These are phyloP conservation scores for Hyalella azteca DNA, from an alignment of 2,888 invertebrate genomes.

Conservation along the genomic window DNA sequence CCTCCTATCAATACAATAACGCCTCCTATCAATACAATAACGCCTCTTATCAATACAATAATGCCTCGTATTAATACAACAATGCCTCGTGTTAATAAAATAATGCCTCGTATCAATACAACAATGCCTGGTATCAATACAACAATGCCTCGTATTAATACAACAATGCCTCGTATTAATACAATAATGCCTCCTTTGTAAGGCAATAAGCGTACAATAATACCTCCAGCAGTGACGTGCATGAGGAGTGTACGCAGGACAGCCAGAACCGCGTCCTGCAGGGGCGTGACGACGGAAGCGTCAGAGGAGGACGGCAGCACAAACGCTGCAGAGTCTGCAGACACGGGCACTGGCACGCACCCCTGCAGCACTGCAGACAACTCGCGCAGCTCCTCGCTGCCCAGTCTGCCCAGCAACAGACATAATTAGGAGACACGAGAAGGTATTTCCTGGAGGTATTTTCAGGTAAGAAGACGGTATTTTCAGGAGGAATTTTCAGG, in stretches of 20 bases:
- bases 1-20: no score
- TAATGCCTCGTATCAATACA: no score
- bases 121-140: no score
- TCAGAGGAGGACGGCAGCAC: slow-evolving; percentile 81
- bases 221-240: slow-evolving; percentile 25
- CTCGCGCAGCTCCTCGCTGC: slow-evolving; percentile 63
- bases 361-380: slow-evolving; percentile 79
- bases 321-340: slow-evolving; percentile 79
- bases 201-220: no score
- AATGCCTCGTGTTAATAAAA: no score
- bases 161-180: no score
- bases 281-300: slow-evolving; percentile 74
- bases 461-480: background rate
- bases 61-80: no score
- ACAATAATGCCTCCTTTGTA: no score
- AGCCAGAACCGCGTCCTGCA: slow-evolving; percentile 72
- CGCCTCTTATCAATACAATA: no score
- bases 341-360: slow-evolving; percentile 78
- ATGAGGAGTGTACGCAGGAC: background rate
- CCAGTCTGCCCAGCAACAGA: slow-evolving; percentile 63
- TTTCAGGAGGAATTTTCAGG: background rate
- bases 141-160: no score
- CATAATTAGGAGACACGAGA: background rate
- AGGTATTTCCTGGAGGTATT: background rate
- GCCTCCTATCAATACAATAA: no score